Percentiles rank a stretch among this genome's conserved stretches.
These are phyloP conservation scores for Steinernema feltiae DNA, from an alignment of 1,140 invertebrate species.

Conservation along the genomic window DNA sequence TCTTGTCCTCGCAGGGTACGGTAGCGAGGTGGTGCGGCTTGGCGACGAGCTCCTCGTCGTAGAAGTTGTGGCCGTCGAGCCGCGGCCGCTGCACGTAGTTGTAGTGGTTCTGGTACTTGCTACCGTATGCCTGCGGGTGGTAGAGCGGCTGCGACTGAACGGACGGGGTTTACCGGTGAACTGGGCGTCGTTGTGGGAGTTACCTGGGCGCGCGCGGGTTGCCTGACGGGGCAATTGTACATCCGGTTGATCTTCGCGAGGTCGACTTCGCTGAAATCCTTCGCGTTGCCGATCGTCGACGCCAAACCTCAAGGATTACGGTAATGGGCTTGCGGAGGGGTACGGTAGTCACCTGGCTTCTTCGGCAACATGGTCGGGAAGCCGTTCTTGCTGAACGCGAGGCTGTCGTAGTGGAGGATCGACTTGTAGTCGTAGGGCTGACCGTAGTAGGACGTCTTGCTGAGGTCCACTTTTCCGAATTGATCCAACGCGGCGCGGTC, in stretches of 20 bases:
- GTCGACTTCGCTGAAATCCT: conserved; percentile 54
- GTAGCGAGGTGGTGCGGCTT: conserved; percentile 6
- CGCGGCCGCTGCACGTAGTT: not conserved
- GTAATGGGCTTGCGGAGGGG: not conserved
- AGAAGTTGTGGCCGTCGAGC: not conserved
- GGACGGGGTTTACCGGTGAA: not conserved
- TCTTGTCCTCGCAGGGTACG: conserved; percentile 47
- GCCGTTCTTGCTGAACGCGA: conserved; percentile 57
- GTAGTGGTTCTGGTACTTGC: not conserved
- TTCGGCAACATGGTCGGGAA: conserved; percentile 58
- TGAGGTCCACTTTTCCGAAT: conserved; percentile 54
- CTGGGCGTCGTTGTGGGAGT: conserved; percentile 8
- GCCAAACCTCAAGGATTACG: conserved; percentile 40
- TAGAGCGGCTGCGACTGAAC: conserved; percentile 10
- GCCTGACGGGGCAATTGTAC: conserved; percentile 49
- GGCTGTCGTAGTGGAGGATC: conserved; percentile 56
- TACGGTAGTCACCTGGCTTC: conserved; percentile 43
- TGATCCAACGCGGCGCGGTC: conserved; percentile 50
- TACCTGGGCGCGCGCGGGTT: conserved; percentile 39
- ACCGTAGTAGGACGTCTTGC: conserved; percentile 56
- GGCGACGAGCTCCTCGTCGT: not conserved
- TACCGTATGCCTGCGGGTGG: not conserved
- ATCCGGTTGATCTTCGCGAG: conserved; percentile 56
- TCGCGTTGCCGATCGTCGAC: conserved; percentile 55
- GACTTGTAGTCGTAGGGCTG: conserved; percentile 56